Conservation (phyloP, 2,113 vertebrate species). For the Agelaius tricolor region DNA sequence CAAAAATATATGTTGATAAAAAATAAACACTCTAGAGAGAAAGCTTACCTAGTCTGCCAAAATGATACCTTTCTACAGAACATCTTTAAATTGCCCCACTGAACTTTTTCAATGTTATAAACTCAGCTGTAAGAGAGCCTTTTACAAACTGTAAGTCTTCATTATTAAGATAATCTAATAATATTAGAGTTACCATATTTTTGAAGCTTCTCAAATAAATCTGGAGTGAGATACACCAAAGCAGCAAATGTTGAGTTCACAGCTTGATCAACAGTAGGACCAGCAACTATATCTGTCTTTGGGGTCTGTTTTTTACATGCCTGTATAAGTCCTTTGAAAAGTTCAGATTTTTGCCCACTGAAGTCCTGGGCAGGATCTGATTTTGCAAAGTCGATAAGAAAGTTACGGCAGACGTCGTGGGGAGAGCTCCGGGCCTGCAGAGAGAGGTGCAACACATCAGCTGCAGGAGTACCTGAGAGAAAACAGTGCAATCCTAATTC, state of each 20-base stretch:
- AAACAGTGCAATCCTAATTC: not conserved
- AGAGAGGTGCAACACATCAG: not conserved
- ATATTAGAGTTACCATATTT: conserved; percentile 87
- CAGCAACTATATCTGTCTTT: conserved; percentile 87
- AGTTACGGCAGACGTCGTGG: conserved; percentile 77
- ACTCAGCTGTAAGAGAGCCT: conserved; percentile 26
- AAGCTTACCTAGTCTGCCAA: not conserved
- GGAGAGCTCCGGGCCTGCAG: conserved; percentile 74
- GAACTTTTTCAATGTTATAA: not conserved
- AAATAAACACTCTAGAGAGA: not conserved
- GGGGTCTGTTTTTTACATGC: conserved; percentile 88
- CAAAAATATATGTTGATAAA: not conserved
- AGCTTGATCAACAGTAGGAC: conserved; percentile 92
- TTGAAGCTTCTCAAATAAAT: conserved; percentile 85
- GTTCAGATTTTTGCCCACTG: conserved; percentile 83
- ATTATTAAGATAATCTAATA: conserved; percentile 75
- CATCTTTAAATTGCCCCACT: not conserved
- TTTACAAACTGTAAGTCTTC: conserved; percentile 63
- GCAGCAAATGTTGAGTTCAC: conserved; percentile 96
- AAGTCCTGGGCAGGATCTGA: conserved; percentile 89
- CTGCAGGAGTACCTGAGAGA: accelerated
- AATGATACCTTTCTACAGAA: not conserved
- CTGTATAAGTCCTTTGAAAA: conserved; percentile 86
- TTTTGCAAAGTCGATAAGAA: conserved; percentile 88
- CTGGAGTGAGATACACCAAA: conserved; percentile 94